Conservation (phyloP, 2,113 vertebrate species). For the Ophiodon elongatus region DNA sequence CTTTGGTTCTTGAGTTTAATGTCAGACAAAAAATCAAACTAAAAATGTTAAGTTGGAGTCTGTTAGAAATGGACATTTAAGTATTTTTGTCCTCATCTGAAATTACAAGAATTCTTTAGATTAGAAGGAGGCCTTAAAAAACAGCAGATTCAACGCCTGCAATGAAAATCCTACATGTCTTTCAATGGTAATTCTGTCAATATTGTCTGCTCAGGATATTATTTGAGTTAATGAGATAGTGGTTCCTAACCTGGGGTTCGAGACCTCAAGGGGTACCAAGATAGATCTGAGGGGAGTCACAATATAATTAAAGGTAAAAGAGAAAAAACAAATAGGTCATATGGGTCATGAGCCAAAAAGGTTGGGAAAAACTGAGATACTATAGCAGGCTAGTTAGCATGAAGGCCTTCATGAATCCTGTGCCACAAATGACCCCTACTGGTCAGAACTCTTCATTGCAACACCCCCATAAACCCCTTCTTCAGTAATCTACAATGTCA, state of each 20-base stretch:
- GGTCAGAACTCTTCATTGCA: slow-evolving; percentile 62
- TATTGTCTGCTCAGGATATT: background rate
- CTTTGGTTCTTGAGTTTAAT: too few relatives aligned
- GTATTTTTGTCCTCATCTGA: background rate
- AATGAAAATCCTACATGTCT: background rate
- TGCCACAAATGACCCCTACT: slow-evolving; percentile 72
- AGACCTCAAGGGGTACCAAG: background rate
- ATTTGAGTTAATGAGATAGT: background rate
- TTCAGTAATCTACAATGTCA: background rate
- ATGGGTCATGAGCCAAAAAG: background rate
- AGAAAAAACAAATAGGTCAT: background rate
- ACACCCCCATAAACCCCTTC: background rate
- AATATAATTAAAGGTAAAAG: background rate
- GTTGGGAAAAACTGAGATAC: background rate
- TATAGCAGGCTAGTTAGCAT: background rate
- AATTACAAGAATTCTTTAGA: background rate
- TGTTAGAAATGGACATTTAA: too few relatives aligned
- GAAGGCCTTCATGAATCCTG: slow-evolving; percentile 17
- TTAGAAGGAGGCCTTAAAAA: background rate
- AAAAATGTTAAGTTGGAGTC: too few relatives aligned
- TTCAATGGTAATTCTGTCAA: background rate
- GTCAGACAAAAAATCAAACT: too few relatives aligned
- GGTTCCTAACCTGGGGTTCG: background rate
- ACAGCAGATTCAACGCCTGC: background rate
- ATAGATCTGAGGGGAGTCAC: background rate